phyloP scores from a whole-genome alignment of 2,888 invertebrate species.

The Rotaria macrura region DNA sequence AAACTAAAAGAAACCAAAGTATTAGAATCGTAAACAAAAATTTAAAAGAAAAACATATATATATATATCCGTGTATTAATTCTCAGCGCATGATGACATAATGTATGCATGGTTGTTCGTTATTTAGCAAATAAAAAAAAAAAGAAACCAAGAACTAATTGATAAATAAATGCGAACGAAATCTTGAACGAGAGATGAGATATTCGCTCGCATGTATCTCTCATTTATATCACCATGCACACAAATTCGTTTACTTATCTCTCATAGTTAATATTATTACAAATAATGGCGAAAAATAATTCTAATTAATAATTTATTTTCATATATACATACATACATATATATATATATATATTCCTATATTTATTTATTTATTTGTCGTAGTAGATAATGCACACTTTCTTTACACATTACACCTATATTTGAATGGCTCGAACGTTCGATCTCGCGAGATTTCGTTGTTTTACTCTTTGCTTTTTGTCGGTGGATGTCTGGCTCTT shows the following conservation, averaged over 20 bases:
- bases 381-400: neutral
- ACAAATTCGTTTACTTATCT: neutral
- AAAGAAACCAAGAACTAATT: neutral
- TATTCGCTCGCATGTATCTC: slow-evolving; percentile 1
- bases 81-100: neutral
- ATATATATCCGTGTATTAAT: too few species aligned
- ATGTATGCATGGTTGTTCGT: slow-evolving; percentile 3
- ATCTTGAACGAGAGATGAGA: neutral
- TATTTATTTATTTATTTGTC: neutral
- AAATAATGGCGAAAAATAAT: neutral
- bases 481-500: slow-evolving; percentile 8
- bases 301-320: neutral
- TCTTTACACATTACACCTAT: neutral
- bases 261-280: neutral
- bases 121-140: neutral
- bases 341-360: too few species aligned
- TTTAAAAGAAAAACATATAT: neutral
- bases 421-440: slow-evolving; percentile 15
- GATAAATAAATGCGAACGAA: neutral
- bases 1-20: neutral
- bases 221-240: slow-evolving; percentile 3
- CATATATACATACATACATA: too few species aligned
- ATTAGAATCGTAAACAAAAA: neutral
- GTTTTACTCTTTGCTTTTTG: slow-evolving; percentile 12
- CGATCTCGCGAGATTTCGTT: slow-evolving; percentile 12